Evolutionary conservation across 2,113 vertebrate species (phyloP), one percentile per base, ranked within the genome.

Genomic region (Silurus asotus): DNA sequence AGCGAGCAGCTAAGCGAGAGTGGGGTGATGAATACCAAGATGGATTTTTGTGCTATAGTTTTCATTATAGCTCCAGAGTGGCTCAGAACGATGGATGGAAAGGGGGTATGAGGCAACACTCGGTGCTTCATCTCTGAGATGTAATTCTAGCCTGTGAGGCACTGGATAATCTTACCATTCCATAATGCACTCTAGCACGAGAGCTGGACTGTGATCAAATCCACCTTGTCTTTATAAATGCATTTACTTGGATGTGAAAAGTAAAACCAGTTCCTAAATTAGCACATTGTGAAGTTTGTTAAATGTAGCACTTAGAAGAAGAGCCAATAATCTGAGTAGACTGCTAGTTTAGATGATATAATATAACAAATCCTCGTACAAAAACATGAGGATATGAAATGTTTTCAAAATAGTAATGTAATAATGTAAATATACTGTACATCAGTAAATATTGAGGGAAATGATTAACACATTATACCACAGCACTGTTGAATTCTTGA

Each of bases 1-100:
- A 89, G 78, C 76, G 49, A 88, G 87, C 76, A 88, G 81, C 88
- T 58, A 76, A 83, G 78, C 51, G 19, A 83, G 76, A 62, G 61
- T 69, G 64, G 79, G 48, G 51, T 72, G 81, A 77, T 86, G 75
- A 86, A 82, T 58, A 80, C 81, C 77, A 85, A 85, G 76, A 87
- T 83, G 56, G 78, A 83, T 55, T 89, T 89, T 82, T 70, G 81
- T 55, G 25, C 20, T 56, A 23, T 76, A 78, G 64, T 53, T 77
- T 48, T 87, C 61, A 74, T 85, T 76, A 81, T 53, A 67, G 62
- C 51, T 10, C 20, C 6, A 85, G 87, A 74, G n/a, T 59, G 59
- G 82, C 59, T 1, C 56, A 70, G 65, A 81, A 70, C 51, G 25
- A 86, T 61, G 37, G 59, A 76, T 82, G 49, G 69, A 62, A 53